Base-by-base conservation (phyloP, 2,113 vertebrate species). In the Actinemys pallida region DNA sequence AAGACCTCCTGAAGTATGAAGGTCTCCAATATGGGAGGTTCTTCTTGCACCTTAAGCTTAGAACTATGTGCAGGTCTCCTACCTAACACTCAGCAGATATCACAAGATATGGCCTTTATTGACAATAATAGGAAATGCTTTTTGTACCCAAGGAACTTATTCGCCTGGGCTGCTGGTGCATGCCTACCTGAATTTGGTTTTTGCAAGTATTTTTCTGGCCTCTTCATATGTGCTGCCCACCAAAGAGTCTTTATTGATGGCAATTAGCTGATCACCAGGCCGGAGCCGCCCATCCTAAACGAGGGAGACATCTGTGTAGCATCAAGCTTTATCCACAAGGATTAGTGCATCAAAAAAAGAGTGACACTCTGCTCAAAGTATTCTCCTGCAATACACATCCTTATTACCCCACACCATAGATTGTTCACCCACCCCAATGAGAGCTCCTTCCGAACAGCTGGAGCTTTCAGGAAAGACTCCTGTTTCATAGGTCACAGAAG, bases 221-320 rank as follows among this genome's bases (percentile, higher is more conserved):
- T 99, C 99, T 90, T 99, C 99, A 1, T 99, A 95, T 1, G 99
- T 99, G 88, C 99, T 97, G 31, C 99, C 99, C 90, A 99, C 98
- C 92, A 99, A 92, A 4, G 99, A 99, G 95, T 99, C 99, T 96
- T 98, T 99, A 89, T 99, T 99, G 90, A 99, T 98, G 57, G 99
- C 99, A 0, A 99, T 98, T 31, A 99, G 98, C 84, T 99, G 99
- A 96, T 99, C 99, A 81, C 99, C 99, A 1, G 98, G 98, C 90
- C 98, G 97, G 56, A 99, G 98, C 4, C 99, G 98, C 88, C 99
- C 99, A 50, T 99, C 99, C 99, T 99, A 96, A 82, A 96, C 29
- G 25, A 76, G 52, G 17, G 50, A 89, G 81, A 90, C 8, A 35
- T 47, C 22, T 35, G 19, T 81, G 45, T 11, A n/a, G 14, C 29